phyloP scores from a whole-genome alignment of 2,797 vertebrate species.

The Valencia hispanica region DNA sequence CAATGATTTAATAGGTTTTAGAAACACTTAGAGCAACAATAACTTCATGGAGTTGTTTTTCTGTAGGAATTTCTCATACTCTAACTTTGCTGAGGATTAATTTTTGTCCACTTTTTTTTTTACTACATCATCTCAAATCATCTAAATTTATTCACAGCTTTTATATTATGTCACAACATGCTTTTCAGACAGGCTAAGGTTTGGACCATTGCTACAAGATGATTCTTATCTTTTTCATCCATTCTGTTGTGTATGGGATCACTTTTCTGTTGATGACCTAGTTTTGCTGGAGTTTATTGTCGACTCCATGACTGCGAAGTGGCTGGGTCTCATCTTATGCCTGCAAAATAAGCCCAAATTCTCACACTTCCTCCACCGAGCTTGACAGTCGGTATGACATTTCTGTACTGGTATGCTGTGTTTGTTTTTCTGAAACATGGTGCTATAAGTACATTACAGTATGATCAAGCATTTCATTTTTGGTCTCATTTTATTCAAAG shows the following conservation, averaged over 20 bases:
- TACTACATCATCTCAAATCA: not conserved
- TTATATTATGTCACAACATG: not conserved
- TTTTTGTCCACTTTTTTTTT: not conserved
- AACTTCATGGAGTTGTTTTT: not conserved
- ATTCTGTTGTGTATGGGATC: not conserved
- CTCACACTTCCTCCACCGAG: no score
- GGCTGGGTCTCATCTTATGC: no score
- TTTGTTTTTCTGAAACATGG: no score
- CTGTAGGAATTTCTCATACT: not conserved
- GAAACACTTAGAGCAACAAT: not conserved
- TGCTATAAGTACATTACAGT: no score
- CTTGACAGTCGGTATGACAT: no score
- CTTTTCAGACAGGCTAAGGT: no score
- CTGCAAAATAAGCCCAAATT: no score
- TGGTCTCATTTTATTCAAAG: no score
- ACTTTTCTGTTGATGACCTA: not conserved
- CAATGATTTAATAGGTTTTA: not conserved
- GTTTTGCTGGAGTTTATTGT: no score
- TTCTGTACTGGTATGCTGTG: no score
- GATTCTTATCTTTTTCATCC: not conserved
- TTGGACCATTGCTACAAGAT: not conserved
- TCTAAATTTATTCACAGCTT: not conserved
- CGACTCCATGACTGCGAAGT: no score
- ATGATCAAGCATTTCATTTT: no score
- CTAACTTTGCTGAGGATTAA: not conserved